Base-by-base conservation (phyloP, 2,888 invertebrate species). In the Dryobotodes eremita region DNA sequence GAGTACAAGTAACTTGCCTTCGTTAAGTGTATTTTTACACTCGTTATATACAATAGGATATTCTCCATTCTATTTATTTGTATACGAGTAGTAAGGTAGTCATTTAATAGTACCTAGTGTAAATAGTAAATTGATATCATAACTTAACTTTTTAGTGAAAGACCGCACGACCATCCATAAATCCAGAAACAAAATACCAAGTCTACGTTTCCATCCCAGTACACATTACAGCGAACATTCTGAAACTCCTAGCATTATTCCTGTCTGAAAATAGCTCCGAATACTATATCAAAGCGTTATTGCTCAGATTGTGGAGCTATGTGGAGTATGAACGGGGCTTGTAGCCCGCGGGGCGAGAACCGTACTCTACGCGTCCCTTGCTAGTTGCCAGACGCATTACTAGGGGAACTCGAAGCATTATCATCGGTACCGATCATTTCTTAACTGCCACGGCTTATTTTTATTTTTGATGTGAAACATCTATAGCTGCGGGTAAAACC, bases 361-460 rank as follows among this genome's bases (percentile, higher is more conserved):
- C 85, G 90, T 86, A 82, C 83, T 90, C 85, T 89, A 91, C 89
- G 83, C 86, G 86, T 90, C 90, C 92, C 92, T 69, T 48, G 81
- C 64, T 36, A 53, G 31, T 57, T 36, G 77, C 80, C 83, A 83
- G 79, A 86, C 82, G 65, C 3, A 50, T 36, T 84, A 89, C 80
- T 66, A 80, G 0, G 2, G 69, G 10, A 81, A 80, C 88, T 89
- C 88, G 89, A 46, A 46, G n/a, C n/a, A n/a, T n/a, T n/a, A n/a
- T n/a, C n/a, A n/a, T n/a, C n/a, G n/a, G n/a, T n/a, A n/a, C n/a
- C n/a, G n/a, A n/a, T n/a, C n/a, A n/a, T n/a, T n/a, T n/a, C n/a
- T n/a, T n/a, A n/a, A n/a, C n/a, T n/a, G n/a, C n/a, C n/a, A n/a
- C n/a, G n/a, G n/a, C n/a, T n/a, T n/a, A n/a, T n/a, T n/a, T n/a